Evolutionary conservation across 2,797 vertebrate species (phyloP).

Genomic region (Simalia tracyae): DNA sequence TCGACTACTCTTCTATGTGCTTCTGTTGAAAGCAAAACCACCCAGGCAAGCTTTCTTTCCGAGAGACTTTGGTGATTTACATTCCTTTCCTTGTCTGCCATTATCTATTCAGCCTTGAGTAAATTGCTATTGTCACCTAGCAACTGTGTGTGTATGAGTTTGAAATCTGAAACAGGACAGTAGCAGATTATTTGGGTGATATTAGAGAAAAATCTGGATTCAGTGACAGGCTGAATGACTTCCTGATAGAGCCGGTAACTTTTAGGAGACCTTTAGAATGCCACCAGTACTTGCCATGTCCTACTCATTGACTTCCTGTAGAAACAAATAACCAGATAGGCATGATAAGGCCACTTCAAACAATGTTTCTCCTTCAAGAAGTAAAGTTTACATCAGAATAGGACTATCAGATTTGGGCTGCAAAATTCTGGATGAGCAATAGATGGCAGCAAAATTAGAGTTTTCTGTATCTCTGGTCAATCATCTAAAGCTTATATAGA

Average conservation of each 20-base stretch:
- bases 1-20: too few species aligned
- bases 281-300: not conserved
- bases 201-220: not conserved
- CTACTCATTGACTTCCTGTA: not conserved
- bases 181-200: not conserved
- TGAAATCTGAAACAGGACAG: too few species aligned
- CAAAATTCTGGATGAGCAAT: not conserved
- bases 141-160: too few species aligned
- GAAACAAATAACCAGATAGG: not conserved
- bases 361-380: not conserved
- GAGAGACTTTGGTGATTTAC: too few species aligned
- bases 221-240: not conserved
- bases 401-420: not conserved
- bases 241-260: not conserved
- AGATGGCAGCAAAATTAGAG: not conserved
- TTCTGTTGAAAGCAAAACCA: too few species aligned
- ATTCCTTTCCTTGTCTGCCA: too few species aligned
- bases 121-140: too few species aligned
- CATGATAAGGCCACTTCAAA: not conserved
- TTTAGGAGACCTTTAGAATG: not conserved
- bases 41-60: too few species aligned
- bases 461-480: not conserved
- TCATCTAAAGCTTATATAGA: not conserved
- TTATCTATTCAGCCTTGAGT: too few species aligned
- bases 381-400: not conserved